These are phyloP conservation scores for Chymomyza amoena DNA, from an alignment of 2,888 invertebrate genomes.

Conservation along the genomic window DNA sequence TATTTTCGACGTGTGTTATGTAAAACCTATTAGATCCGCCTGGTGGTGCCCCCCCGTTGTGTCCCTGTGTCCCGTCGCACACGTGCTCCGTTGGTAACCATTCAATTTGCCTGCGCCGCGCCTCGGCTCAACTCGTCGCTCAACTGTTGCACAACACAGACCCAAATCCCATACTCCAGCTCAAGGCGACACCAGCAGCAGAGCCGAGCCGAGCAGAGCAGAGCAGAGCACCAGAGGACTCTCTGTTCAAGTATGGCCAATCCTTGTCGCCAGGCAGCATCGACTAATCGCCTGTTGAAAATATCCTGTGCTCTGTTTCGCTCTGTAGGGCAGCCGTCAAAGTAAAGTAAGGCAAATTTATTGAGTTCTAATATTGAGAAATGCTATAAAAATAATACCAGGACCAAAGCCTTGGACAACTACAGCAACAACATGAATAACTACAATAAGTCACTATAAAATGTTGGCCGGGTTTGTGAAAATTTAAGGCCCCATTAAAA, in stretches of 20 bases:
- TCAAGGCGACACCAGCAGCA: background rate
- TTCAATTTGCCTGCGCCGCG: conserved; percentile 35
- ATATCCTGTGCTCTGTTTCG: conserved; percentile 1
- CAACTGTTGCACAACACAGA: conserved; percentile 60
- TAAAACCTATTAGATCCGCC: conserved; percentile 63
- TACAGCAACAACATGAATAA: background rate
- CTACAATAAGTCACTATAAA: too few species aligned
- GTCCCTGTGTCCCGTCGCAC: conserved; percentile 10
- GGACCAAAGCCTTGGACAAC: conserved; percentile 29
- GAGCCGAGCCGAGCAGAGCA: background rate
- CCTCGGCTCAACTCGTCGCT: conserved; percentile 42
- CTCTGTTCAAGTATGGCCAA: background rate
- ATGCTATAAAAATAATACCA: conserved; percentile 64
- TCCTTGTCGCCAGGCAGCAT: conserved; percentile 32
- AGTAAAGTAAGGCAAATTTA: conserved; percentile 45
- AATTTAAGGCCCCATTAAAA: too few species aligned
- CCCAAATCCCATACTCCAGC: background rate
- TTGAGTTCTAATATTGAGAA: conserved; percentile 70
- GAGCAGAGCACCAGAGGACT: background rate
- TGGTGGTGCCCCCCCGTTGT: background rate
- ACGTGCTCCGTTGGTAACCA: conserved; percentile 39
- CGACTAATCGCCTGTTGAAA: conserved; percentile 71
- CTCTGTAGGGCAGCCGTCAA: conserved; percentile 45
- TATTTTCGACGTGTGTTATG: conserved; percentile 59
- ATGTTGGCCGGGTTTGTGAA: too few species aligned